Percentiles rank a stretch among this genome's conserved stretches.
These are phyloP conservation scores for Channa striata DNA, from an alignment of 2,797 vertebrate genomes.

Conservation along the genomic window DNA sequence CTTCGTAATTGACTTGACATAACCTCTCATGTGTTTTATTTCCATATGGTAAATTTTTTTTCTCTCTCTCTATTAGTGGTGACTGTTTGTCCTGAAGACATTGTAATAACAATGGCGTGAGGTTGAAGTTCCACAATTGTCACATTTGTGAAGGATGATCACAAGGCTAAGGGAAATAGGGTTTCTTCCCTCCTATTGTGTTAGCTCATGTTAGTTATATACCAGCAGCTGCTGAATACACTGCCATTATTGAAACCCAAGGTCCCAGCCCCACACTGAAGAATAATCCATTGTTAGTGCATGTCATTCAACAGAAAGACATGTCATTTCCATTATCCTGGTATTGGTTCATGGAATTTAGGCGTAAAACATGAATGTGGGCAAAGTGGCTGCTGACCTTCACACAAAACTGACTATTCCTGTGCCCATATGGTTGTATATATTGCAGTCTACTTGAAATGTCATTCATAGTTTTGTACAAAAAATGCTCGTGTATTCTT, in stretches of 20 bases:
- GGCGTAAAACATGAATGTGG: constrained; percentile 25
- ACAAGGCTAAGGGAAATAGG: constrained; percentile 72
- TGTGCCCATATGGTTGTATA: constrained; percentile 73
- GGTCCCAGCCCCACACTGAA: constrained; percentile 64
- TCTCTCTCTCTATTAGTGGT: constrained; percentile 84
- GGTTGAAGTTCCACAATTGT: constrained; percentile 89
- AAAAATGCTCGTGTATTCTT: constrained; percentile 71
- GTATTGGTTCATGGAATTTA: constrained; percentile 41
- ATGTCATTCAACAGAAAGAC: constrained; percentile 59
- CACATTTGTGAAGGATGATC: constrained; percentile 82
- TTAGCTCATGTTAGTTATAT: constrained; percentile 67
- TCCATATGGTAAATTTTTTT: constrained; percentile 79
- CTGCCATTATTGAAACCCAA: constrained; percentile 80
- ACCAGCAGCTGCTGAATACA: constrained; percentile 83
- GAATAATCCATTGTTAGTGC: constrained; percentile 65
- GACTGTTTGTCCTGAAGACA: constrained; percentile 90
- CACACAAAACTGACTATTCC: constrained; percentile 33
- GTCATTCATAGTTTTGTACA: constrained; percentile 67
- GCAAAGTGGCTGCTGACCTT: constrained; percentile 50
- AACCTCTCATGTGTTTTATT: constrained; percentile 84
- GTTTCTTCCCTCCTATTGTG: constrained; percentile 71
- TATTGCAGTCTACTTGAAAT: constrained; percentile 65
- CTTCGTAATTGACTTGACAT: constrained; percentile 90
- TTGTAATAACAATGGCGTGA: constrained; percentile 90
- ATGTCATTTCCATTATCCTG: constrained; percentile 44